Evolutionary conservation across 2,113 vertebrate genomes (phyloP), one percentile per base, ranked within the genome.

Genomic region (Trinectes maculatus): DNA sequence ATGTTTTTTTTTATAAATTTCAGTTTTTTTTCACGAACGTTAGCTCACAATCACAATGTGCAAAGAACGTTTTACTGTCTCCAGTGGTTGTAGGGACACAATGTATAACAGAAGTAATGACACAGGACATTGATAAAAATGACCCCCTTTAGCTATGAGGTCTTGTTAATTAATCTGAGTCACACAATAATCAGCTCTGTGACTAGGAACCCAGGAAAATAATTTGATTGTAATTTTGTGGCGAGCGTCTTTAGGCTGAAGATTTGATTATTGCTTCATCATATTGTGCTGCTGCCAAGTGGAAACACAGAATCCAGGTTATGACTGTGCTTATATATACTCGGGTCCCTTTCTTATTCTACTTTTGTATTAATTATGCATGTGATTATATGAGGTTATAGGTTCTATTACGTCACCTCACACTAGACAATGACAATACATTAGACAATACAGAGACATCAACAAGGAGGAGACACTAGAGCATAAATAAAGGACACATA

Each of bases 41-140:
- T n/a, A n/a, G n/a, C n/a, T n/a, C n/a, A n/a, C n/a, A n/a, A n/a
- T n/a, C n/a, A n/a, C n/a, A n/a, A 53, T 37, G 25, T 66, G 21
- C 21, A 28, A 1, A 10, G 24, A 29, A 48, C 4, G 16, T 49
- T 40, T 53, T 70, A 26, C 22, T 21, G 21, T 54, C 25, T n/a
- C n/a, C n/a, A n/a, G n/a, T n/a, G n/a, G n/a, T n/a, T n/a, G n/a
- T 34, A 58, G 24, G 40, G 15, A 40, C 13, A 49, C 13, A 48
- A n/a, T 8, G 24, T 31, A 37, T 15, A 46, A 57, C 5, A 59
- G 11, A 46, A 21, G 33, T 43, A 4, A 9, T 53, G 22, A 43
- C 25, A 47, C 10, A 66, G 39, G 21, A 42, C 63, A 67, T 48
- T 42, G 36, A 53, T 47, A 53, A 5, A 43, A n/a, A n/a, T n/a